Percentiles rank a stretch among this genome's conserved stretches.
These are phyloP conservation scores for Percina caprodes DNA, from an alignment of 2,113 vertebrate species.

Conservation along the genomic window DNA sequence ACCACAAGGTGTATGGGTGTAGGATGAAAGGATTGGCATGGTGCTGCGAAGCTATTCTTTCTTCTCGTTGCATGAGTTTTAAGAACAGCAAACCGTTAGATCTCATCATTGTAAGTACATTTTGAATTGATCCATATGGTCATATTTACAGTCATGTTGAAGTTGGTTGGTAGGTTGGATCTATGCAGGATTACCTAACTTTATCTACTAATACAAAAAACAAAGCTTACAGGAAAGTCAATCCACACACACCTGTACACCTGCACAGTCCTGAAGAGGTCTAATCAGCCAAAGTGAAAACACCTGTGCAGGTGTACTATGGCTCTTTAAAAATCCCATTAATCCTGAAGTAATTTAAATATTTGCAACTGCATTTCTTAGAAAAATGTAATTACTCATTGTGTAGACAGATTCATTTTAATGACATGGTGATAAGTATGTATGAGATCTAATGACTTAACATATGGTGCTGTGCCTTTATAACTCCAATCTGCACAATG, in stretches of 20 bases:
- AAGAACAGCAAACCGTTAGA: background rate
- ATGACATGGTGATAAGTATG: too few relatives aligned
- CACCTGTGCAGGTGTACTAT: constrained; percentile 1
- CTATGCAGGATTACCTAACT: background rate
- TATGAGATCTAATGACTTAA: too few relatives aligned
- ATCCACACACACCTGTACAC: background rate
- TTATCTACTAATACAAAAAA: background rate
- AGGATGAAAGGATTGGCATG: background rate
- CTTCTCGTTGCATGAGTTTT: background rate
- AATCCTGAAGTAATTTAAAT: background rate
- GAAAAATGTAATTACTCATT: background rate
- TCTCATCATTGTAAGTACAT: background rate
- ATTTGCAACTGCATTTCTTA: background rate
- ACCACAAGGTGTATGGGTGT: background rate
- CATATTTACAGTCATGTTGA: background rate
- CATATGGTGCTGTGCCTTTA: background rate
- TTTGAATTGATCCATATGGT: background rate
- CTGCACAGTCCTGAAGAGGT: background rate
- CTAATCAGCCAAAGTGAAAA: background rate
- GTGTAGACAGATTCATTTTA: background rate
- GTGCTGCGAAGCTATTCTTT: background rate
- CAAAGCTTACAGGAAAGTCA: background rate
- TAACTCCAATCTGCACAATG: background rate
- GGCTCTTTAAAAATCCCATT: too few relatives aligned
- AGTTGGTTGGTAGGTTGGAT: too few relatives aligned